Evolutionary conservation across 2,113 vertebrate genomes (phyloP).

Genomic region (Opisthocomus hoazin): DNA sequence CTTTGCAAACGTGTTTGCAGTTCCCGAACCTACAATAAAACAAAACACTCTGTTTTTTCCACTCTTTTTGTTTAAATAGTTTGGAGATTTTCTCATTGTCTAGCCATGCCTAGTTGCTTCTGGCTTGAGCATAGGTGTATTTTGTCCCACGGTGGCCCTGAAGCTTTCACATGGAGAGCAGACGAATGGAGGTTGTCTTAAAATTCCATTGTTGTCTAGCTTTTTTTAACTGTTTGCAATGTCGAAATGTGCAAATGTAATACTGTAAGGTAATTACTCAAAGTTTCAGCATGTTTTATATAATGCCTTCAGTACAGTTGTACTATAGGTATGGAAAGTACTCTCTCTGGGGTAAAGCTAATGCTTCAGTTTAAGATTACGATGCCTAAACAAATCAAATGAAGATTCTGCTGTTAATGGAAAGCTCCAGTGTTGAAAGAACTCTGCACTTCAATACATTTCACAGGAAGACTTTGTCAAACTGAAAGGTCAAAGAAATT

Average conservation of each 20-base stretch:
- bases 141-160: accelerated
- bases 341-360: neutral
- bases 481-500: conserved; percentile 55
- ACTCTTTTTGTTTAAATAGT: neutral
- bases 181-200: neutral
- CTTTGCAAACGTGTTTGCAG: conserved; percentile 85
- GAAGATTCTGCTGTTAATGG: neutral
- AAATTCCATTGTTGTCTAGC: neutral
- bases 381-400: neutral
- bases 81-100: neutral
- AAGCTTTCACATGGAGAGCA: neutral
- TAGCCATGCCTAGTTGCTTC: neutral
- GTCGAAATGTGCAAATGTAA: neutral
- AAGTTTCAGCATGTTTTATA: neutral
- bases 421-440: neutral
- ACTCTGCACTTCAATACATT: neutral
- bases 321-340: neutral
- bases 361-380: neutral
- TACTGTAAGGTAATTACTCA: neutral
- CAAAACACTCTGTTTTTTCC: neutral
- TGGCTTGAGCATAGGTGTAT: neutral
- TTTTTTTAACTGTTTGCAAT: neutral
- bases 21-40: conserved; percentile 79
- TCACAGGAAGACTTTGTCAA: neutral
- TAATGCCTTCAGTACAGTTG: neutral